phyloP scores from a whole-genome alignment of 2,797 vertebrate species.

The Spinus olivaceus region DNA sequence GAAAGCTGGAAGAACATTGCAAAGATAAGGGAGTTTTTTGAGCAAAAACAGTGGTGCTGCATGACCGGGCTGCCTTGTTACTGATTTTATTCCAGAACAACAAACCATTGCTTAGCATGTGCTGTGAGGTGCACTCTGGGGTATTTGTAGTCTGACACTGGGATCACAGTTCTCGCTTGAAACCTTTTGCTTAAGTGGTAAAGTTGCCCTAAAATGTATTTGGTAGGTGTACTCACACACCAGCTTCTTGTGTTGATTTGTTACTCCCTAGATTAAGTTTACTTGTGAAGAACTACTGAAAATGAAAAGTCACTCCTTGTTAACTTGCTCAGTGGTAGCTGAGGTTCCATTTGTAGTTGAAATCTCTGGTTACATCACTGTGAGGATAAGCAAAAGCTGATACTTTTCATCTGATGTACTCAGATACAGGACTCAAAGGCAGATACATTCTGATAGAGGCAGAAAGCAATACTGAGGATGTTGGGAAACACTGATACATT shows the following conservation, averaged over 20 bases:
- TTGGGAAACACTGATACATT: not conserved
- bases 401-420: not conserved
- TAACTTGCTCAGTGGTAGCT: not conserved
- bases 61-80: not conserved
- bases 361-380: not conserved
- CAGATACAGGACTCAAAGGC: not conserved
- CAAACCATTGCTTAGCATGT: not conserved
- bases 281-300: not conserved
- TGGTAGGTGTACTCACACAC: not conserved
- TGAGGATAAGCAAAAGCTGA: not conserved
- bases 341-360: not conserved
- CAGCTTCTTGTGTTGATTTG: not conserved
- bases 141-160: not conserved
- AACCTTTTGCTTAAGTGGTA: not conserved
- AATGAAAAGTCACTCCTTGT: not conserved
- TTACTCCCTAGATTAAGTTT: not conserved
- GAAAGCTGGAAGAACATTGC: not conserved
- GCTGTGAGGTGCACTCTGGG: not conserved
- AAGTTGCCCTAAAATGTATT: not conserved
- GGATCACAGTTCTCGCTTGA: not conserved
- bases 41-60: not conserved
- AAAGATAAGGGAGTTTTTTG: not conserved
- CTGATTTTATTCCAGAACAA: not conserved
- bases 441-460: not conserved
- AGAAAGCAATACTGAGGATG: not conserved